Base-by-base conservation (phyloP, 1,140 invertebrate genomes). In the Dreissena polymorpha region DNA sequence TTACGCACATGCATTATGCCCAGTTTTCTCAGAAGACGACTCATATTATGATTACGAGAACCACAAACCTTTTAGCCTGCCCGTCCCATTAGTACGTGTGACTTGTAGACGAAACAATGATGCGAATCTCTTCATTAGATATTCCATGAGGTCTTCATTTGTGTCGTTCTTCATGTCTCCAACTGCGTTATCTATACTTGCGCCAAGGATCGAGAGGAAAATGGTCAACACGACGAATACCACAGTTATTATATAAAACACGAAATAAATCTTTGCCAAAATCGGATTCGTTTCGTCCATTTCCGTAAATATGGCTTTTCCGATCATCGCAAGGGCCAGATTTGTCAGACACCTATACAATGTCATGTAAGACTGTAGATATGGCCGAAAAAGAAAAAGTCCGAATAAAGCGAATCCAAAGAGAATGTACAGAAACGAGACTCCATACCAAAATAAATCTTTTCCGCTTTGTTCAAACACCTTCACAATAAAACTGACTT, bases 201-300 rank as follows among this genome's bases (percentile, higher is more conserved):
- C 49, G 25, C 71, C 70, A 70, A 96, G 96, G 74, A 96, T 97
- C 51, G 96, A 96, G 87, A 97, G 89, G 88, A 96, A 96, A 95
- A 96, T 96, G 87, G 96, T 96, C 93, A 96, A 89, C 49, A 96
- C 89, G 73, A 96, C 95, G 87, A 96, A 96, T 91, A 96, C 96
- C 2, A 97, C 95, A 76, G 96, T 94, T 88, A 97, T 95, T 25
- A 96, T 95, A 83, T 95, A 96, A 2, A 94, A 93, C 0, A 96
- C 85, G 90, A 96, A 96, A 90, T 95, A 96, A 25, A 96, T 94
- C 10, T 96, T 96, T 8, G 95, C 96, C 29, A 96, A 89, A 63
- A 83, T 50, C 14, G 80, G 80, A n/a, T 83, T 50, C 25, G 95
- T 95, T 49, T 93, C 90, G 89, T 96, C 94, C 10, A 96, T 94